Base-by-base conservation (phyloP, 1,140 invertebrate species). In the Zaprionus kolodkinae region DNA sequence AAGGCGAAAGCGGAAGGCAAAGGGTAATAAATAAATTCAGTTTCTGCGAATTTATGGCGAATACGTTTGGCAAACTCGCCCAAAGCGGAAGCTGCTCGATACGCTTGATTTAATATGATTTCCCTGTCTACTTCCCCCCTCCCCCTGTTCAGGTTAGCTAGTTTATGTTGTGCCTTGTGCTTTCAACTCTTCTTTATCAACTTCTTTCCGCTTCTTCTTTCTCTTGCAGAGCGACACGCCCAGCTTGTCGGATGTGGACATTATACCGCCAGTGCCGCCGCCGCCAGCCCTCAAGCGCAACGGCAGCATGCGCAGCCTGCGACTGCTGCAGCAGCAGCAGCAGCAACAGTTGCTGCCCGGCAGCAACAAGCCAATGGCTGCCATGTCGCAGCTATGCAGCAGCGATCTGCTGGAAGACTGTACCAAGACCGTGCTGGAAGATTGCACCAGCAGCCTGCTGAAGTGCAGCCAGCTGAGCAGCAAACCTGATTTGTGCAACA, bases 201-300 rank as follows among this genome's bases (percentile, higher is more conserved):
- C 57, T 62, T 63, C 57, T 35, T 43, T 61, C 40, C 40, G 30
- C 55, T 36, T 62, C 45, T 50, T 50, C 17, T 25, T 35, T 50
- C 27, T 21, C 21, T 21, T 21, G 48, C 72, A 92, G 91, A 84
- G 81, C 40, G 91, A 92, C 79, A 81, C 91, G 50, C 71, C 76
- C 72, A 88, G 89, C 66, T 57, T 88, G 76, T 91, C 88, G 72
- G 91, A 92, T 79, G 91, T 92, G 70, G 91, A 92, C 60, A 62
- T 87, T 10, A 92, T 92, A 80, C 91, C 91, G 66, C 91, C 91
- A 27, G 91, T 92, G 73, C 91, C 91, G 33, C 91, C 91, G 48
- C 91, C 91, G 38, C 87, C 91, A 12, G 54, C 81, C 17, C 77
- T 92, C 67, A 91, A 91, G 27, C 90, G 91, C 11, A 90, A 91